Conservation (phyloP, 2,113 vertebrate species). For the Cynopterus brachyotis region DNA sequence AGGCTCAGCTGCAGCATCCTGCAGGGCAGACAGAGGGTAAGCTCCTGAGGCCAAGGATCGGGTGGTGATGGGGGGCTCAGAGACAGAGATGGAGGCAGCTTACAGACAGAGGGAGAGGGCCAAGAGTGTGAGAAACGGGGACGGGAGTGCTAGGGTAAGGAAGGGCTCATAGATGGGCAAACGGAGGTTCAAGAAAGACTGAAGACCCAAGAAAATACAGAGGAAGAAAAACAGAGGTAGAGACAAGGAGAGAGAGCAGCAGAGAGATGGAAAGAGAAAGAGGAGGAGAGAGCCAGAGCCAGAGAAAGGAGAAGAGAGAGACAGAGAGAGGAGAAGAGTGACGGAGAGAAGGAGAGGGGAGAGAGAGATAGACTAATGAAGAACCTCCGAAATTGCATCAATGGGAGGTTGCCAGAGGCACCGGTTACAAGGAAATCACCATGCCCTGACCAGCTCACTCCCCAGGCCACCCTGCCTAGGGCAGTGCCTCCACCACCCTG, state of each 20-base stretch:
- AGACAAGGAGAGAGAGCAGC: too few species aligned
- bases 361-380: background rate
- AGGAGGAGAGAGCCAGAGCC: too few species aligned
- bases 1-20: slow-evolving; percentile 24
- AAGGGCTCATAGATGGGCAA: background rate
- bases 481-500: too few species aligned
- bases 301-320: accelerated
- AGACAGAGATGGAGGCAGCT: background rate
- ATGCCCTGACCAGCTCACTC: background rate
- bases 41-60: accelerated
- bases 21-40: background rate
- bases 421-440: background rate
- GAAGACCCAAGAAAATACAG: background rate
- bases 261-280: too few species aligned
- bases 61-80: background rate
- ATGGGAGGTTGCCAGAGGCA: background rate
- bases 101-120: background rate
- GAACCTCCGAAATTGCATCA: background rate
- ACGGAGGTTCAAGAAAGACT: background rate
- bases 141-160: background rate
- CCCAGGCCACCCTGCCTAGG: background rate
- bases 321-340: too few species aligned
- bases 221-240: accelerated
- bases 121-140: background rate
- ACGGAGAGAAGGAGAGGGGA: background rate